A percentile compares a stretch with the other conserved stretches of the same genome.
Conservation (phyloP, 2,113 vertebrate genomes). For the Bos taurus region DNA sequence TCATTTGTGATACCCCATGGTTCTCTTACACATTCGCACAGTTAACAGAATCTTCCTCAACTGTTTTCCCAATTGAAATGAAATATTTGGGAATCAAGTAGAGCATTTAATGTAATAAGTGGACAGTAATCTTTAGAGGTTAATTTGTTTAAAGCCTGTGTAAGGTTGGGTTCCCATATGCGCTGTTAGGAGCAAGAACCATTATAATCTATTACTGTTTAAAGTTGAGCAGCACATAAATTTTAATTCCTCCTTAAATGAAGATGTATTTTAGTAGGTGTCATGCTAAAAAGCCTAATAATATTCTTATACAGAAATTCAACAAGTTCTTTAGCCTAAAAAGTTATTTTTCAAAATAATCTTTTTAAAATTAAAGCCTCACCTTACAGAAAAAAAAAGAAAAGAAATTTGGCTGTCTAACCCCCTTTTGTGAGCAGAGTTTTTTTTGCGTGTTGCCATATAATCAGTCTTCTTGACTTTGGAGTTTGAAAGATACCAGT, state of each 20-base stretch:
- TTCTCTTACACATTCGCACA: background rate
- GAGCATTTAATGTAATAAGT: constrained; percentile 72
- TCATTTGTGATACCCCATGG: constrained; percentile 46
- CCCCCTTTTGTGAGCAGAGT: background rate
- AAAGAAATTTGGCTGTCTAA: background rate
- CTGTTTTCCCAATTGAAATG: constrained; percentile 64
- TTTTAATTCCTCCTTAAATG: constrained; percentile 67
- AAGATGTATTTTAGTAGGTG: constrained; percentile 61
- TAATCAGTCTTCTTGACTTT: background rate
- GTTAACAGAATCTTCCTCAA: constrained; percentile 60
- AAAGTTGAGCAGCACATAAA: constrained; percentile 68
- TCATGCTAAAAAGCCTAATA: constrained; percentile 48
- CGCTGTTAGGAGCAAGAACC: constrained; percentile 58
- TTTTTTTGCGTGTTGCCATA: background rate
- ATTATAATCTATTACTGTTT: constrained; percentile 71
- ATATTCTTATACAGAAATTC: constrained; percentile 45
- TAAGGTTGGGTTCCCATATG: constrained; percentile 65
- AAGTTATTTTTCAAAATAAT: constrained; percentile 30
- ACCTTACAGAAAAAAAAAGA: background rate
- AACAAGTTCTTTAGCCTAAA: constrained; percentile 45
- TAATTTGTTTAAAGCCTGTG: constrained; percentile 70
- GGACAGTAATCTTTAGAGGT: constrained; percentile 70
- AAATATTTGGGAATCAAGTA: constrained; percentile 71
- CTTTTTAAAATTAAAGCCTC: constrained; percentile 44
- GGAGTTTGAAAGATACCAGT: background rate